Base-by-base conservation (phyloP, 2,113 vertebrate species). In the Sebastes fasciatus region DNA sequence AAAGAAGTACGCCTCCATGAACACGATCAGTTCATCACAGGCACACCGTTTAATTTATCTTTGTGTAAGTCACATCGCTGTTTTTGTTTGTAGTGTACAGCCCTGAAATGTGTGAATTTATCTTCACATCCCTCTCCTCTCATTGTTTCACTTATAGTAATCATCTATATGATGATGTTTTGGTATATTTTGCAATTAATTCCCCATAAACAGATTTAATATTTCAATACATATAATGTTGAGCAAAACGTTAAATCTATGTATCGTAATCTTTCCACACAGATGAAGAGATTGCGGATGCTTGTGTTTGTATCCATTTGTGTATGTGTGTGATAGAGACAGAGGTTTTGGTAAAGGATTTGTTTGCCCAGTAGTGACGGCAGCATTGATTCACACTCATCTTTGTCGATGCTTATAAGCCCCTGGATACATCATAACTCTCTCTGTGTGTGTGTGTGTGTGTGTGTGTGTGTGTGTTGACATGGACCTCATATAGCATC, bases 361-460 rank as follows among this genome's bases (percentile, higher is more conserved):
- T 93, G 91, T 94, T 94, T 94, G 92, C 92, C 68, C 82, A 88
- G 85, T 88, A 87, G 87, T 93, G 92, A 93, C 83, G 92, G 92
- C 91, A 89, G 88, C 90, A 94, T 94, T 93, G 93, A 94, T 93
- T 94, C 94, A 93, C 93, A 93, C 94, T 94, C 91, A 93, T 94
- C 92, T 94, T 93, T 94, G 94, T 94, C 91, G 82, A 94, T 94
- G 93, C 86, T 92, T 91, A 94, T 93, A 93, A 93, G 79, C 84
- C 89, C 77, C 89, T 91, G 91, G 92, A 93, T 94, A 88, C 86
- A 94, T 94, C 93, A 94, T 93, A 94, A 91, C 90, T 82, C 4
- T 82, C 80, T 78, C 77, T 62, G 67, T 79, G 68, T 65, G 51
- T 49, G 48, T 61, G 26, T 61, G 6, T 61, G 6, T 61, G 12